Conservation (phyloP, 2,113 vertebrate genomes). For the Recurvirostra avosetta region DNA sequence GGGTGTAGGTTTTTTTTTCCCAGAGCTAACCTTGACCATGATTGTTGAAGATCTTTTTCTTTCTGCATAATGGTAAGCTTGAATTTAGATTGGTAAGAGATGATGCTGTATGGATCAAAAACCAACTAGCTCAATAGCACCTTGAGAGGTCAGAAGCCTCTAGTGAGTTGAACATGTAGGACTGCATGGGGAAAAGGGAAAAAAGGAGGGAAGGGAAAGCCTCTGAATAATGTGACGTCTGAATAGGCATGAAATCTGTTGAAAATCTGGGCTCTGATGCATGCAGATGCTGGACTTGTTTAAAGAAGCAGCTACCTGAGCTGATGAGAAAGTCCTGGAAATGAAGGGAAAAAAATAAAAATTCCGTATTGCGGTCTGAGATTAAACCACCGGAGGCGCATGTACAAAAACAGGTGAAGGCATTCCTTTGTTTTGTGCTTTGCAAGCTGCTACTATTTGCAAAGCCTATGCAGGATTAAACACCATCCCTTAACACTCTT, state of each 20-base stretch:
- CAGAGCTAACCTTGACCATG: neutral
- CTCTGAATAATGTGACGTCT: neutral
- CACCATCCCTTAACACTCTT: neutral
- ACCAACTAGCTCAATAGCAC: neutral
- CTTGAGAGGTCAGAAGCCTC: neutral
- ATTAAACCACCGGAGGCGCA: neutral
- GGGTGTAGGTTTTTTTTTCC: neutral
- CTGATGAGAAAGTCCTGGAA: neutral
- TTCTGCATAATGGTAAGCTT: neutral
- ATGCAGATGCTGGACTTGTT: neutral
- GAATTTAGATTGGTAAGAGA: neutral
- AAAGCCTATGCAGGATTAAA: neutral
- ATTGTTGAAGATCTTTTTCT: neutral
- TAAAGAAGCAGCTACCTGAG: neutral
- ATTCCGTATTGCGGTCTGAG: neutral
- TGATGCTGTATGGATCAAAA: neutral
- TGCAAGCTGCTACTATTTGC: neutral
- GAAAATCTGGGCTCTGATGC: neutral
- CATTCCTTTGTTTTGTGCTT: neutral
- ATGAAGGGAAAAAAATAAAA: neutral
- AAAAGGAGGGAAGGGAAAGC: neutral
- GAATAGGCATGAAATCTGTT: neutral
- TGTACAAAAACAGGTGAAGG: accelerated
- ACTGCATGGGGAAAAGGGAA: neutral
- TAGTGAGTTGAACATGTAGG: neutral